A percentile compares a stretch with the other conserved stretches of the same genome.
Conservation (phyloP, 2,113 vertebrate species). For the Ochotona curzoniae region DNA sequence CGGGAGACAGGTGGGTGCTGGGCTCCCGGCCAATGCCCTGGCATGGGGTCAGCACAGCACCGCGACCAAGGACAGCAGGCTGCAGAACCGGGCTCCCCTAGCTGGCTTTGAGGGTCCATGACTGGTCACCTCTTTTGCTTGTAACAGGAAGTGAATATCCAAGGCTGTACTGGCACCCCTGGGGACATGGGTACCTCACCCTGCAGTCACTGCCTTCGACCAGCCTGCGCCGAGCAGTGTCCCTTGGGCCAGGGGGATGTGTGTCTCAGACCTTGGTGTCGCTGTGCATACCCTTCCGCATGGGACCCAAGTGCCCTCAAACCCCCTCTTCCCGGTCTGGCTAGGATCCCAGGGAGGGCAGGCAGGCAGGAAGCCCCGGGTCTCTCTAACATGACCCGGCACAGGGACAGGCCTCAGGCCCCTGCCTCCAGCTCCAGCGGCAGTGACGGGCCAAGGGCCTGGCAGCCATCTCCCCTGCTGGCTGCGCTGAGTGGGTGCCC, state of each 20-base stretch:
- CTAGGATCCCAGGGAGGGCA: neutral
- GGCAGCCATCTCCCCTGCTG: neutral
- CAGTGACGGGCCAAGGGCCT: no score
- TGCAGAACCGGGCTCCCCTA: neutral
- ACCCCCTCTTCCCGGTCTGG: neutral
- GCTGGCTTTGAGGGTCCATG: neutral
- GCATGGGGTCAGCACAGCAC: neutral
- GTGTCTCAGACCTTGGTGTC: no score
- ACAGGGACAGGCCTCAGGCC: no score
- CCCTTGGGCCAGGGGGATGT: no score
- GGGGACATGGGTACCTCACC: no score
- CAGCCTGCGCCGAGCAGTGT: no score
- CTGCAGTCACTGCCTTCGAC: no score
- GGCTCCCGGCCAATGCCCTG: neutral
- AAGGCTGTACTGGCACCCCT: neutral
- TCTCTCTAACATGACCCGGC: no score
- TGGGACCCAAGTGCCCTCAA: no score
- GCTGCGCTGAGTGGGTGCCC: neutral
- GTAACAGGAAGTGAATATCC: neutral
- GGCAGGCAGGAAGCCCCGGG: neutral
- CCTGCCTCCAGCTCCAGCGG: no score
- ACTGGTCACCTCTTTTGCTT: neutral
- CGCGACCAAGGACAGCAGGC: neutral
- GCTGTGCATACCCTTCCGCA: no score
- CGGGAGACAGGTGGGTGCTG: slow-evolving; percentile 90